These are phyloP conservation scores for Stylophora pistillata DNA, from an alignment of 64 coral and sea anemone genomes.

Conservation along the genomic window DNA sequence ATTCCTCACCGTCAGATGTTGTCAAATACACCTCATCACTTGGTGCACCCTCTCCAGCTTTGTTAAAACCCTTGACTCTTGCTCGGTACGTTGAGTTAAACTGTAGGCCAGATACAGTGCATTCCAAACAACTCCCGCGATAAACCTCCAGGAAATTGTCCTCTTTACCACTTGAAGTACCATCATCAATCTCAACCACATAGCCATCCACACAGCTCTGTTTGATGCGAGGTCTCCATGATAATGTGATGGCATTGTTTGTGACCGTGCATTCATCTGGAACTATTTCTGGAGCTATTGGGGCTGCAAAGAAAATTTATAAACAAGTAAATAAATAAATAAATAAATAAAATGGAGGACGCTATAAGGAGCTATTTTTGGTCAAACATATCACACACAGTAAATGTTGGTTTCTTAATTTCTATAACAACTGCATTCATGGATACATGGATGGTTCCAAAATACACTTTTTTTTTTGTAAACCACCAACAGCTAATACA, in stretches of 20 bases:
- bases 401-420: too few relatives aligned
- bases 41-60: constrained; percentile 82
- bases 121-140: constrained; percentile 78
- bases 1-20: constrained; percentile 90
- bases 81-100: constrained; percentile 99
- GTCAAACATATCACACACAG: too few relatives aligned
- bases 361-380: too few relatives aligned
- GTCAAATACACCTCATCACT: constrained; percentile 94
- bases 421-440: too few relatives aligned
- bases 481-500: too few relatives aligned
- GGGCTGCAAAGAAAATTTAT: constrained; percentile 65
- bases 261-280: constrained; percentile 92
- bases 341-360: too few relatives aligned
- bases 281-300: constrained; percentile 89
- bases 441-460: too few relatives aligned
- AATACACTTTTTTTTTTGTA: too few relatives aligned
- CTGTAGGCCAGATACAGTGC: constrained; percentile 87
- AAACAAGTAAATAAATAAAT: too few relatives aligned
- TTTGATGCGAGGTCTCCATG: constrained; percentile 81
- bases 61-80: constrained; percentile 83
- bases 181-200: constrained; percentile 96
- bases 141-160: constrained; percentile 91
- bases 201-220: constrained; percentile 85
- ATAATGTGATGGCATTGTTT: constrained; percentile 89
- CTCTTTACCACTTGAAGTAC: constrained; percentile 63